Conservation (phyloP, 2,797 vertebrate genomes). For the Labeo calbasu region DNA sequence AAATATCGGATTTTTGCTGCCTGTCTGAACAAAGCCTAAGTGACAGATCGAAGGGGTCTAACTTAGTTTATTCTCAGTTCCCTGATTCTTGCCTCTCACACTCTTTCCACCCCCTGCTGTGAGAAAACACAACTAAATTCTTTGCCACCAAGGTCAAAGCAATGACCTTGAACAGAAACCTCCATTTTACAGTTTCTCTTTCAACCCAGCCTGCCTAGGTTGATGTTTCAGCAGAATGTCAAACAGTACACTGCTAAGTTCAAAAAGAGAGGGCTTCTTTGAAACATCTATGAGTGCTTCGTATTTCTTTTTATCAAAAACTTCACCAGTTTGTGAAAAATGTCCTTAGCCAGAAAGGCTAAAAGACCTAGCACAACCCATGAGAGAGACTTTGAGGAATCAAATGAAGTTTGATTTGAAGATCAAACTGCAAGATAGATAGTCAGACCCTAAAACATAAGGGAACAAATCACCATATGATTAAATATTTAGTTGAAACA, state of each 20-base stretch:
- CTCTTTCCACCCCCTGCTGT: slow-evolving; percentile 1
- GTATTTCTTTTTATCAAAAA: slow-evolving; percentile 42
- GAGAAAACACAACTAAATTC: slow-evolving; percentile 32
- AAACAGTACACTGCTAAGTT: slow-evolving; percentile 27
- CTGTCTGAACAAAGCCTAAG: slow-evolving; percentile 18
- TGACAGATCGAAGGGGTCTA: slow-evolving; percentile 2
- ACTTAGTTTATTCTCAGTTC: slow-evolving; percentile 15
- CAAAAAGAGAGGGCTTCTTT: slow-evolving; percentile 29
- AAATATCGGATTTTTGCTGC: slow-evolving; percentile 17
- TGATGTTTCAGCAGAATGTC: slow-evolving; percentile 11
- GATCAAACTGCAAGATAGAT: background rate
- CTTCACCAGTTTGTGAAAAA: slow-evolving; percentile 40
- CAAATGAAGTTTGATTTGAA: slow-evolving; percentile 9
- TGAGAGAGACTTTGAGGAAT: slow-evolving; percentile 7
- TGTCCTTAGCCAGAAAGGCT: slow-evolving; percentile 18
- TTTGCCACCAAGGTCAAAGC: slow-evolving; percentile 27
- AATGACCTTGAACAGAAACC: slow-evolving; percentile 36
- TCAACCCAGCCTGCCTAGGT: slow-evolving; percentile 13
- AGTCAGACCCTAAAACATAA: background rate
- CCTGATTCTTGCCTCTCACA: slow-evolving; percentile 1
- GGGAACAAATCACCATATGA: background rate
- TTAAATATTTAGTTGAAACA: background rate
- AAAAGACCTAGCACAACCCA: slow-evolving; percentile 15
- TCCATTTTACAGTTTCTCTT: slow-evolving; percentile 27
- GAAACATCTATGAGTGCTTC: slow-evolving; percentile 29